Evolutionary conservation across 2,888 invertebrate genomes (phyloP).

Genomic region (Drosophila eohydei): DNA sequence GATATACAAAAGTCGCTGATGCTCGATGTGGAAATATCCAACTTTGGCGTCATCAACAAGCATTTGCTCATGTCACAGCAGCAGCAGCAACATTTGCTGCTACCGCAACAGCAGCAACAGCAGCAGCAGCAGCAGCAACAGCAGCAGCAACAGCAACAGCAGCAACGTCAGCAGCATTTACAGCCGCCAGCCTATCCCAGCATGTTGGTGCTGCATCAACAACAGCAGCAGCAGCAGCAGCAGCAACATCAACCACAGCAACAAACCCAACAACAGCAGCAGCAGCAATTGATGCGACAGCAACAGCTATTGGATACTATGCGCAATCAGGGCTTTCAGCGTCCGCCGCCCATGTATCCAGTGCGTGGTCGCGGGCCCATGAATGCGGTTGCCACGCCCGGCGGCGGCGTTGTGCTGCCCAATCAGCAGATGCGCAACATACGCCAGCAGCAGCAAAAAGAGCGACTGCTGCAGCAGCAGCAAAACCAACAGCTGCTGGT

Average conservation of each 20-base stretch:
- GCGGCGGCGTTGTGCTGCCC: slow-evolving; percentile 75
- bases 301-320: slow-evolving; percentile 72
- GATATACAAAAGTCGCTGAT: slow-evolving; percentile 96
- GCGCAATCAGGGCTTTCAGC: slow-evolving; percentile 83
- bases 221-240: slow-evolving; percentile 67
- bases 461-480: slow-evolving; percentile 91
- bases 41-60: slow-evolving; percentile 66
- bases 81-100: slow-evolving; percentile 58
- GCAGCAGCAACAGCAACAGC: slow-evolving; percentile 65
- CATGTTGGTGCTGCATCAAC: slow-evolving; percentile 76
- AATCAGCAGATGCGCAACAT: slow-evolving; percentile 78
- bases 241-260: slow-evolving; percentile 76
- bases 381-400: slow-evolving; percentile 80
- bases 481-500: slow-evolving; percentile 93
- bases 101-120: slow-evolving; percentile 62
- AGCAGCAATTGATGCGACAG: slow-evolving; percentile 59
- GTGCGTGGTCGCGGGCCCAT: slow-evolving; percentile 81
- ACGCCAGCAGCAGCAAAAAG: slow-evolving; percentile 86
- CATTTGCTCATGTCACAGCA: slow-evolving; percentile 66
- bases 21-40: slow-evolving; percentile 91
- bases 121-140: slow-evolving; percentile 63
- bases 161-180: slow-evolving; percentile 69
- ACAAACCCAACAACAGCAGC: slow-evolving; percentile 57
- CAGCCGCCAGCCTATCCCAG: slow-evolving; percentile 82
- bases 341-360: slow-evolving; percentile 84